phyloP scores from a whole-genome alignment of 1,140 invertebrate genomes.

The Cephus cinctus region DNA sequence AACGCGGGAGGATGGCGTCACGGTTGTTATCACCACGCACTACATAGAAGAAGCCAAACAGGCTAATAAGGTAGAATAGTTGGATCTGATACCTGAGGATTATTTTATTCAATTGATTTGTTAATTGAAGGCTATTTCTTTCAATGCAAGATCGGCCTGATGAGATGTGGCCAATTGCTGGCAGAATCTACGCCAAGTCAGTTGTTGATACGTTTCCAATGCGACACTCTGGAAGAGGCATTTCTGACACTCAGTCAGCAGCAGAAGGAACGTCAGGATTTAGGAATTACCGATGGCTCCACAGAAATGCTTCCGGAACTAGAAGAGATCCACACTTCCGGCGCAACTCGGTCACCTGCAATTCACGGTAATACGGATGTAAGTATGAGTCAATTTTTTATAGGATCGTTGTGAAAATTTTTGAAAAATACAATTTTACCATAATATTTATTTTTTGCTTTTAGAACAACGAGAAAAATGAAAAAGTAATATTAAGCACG shows the following conservation, averaged over 20 bases:
- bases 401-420: too few species aligned
- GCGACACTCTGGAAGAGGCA: conserved; percentile 70
- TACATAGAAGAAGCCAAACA: conserved; percentile 91
- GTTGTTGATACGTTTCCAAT: conserved; percentile 64
- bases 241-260: conserved; percentile 69
- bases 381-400: conserved; percentile 20
- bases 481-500: conserved; percentile 32
- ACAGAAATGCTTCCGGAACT: conserved; percentile 25
- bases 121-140: conserved; percentile 10
- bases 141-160: conserved; percentile 86
- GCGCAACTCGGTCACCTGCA: conserved; percentile 44
- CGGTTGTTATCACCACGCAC: conserved; percentile 90
- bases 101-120: neutral
- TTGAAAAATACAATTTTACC: conserved; percentile 3
- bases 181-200: conserved; percentile 79
- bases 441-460: conserved; percentile 9
- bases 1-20: conserved; percentile 65
- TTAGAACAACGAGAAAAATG: conserved; percentile 20
- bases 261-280: conserved; percentile 54
- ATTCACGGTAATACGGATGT: conserved; percentile 53
- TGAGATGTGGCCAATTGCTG: conserved; percentile 81
- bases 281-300: conserved; percentile 16
- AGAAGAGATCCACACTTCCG: conserved; percentile 45
- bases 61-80: conserved; percentile 69
- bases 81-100: neutral